A percentile compares a stretch with the other conserved stretches of the same genome.
These are phyloP conservation scores for Diabrotica virgifera DNA, from an alignment of 1,140 invertebrate species.

Conservation along the genomic window DNA sequence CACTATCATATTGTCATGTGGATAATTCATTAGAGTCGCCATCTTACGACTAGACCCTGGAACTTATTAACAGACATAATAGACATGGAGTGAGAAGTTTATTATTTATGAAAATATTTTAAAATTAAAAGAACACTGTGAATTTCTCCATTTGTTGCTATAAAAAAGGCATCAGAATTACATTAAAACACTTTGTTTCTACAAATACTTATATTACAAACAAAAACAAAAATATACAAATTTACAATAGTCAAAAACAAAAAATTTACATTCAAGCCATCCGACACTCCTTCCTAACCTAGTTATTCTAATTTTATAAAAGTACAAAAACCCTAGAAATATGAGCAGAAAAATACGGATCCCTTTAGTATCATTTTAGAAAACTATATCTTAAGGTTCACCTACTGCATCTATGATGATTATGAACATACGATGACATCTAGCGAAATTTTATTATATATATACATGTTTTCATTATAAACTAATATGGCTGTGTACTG, in stretches of 20 bases:
- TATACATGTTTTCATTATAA: constrained; percentile 10
- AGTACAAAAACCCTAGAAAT: constrained; percentile 45
- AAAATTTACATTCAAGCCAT: constrained; percentile 8
- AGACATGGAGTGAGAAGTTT: no score
- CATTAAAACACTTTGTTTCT: constrained; percentile 15
- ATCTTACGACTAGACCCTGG: no score
- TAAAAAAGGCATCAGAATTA: background rate
- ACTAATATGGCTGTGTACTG: constrained; percentile 30
- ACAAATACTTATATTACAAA: constrained; percentile 23
- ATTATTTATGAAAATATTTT: no score
- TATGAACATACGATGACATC: background rate
- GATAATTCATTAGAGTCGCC: no score
- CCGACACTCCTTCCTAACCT: background rate
- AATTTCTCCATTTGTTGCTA: background rate
- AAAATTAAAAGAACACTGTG: background rate
- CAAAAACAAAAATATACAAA: constrained; percentile 24
- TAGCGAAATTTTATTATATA: constrained; percentile 2
- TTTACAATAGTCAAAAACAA: constrained; percentile 17
- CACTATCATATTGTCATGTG: no score
- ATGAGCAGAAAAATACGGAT: constrained; percentile 41
- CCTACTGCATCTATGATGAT: background rate
- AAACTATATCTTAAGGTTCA: constrained; percentile 9
- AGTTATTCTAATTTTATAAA: constrained; percentile 34
- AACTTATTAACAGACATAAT: no score
- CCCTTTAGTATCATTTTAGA: constrained; percentile 20